Conservation (phyloP, 2,113 vertebrate genomes). For the Tichodroma muraria region DNA sequence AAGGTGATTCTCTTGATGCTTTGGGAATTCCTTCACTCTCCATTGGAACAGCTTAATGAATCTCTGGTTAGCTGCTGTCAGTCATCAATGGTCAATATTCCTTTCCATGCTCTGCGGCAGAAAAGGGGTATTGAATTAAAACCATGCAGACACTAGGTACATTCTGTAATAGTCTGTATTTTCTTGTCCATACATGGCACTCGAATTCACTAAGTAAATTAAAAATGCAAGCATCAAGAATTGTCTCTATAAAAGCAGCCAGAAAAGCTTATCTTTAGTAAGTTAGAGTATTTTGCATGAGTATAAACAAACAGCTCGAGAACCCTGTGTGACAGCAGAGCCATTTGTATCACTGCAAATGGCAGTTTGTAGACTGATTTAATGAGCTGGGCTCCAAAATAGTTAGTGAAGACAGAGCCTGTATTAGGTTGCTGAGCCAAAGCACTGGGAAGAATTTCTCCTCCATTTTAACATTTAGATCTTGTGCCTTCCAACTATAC, state of each 20-base stretch:
- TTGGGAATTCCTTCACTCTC: not conserved
- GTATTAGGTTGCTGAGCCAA: not conserved
- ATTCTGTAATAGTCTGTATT: not conserved
- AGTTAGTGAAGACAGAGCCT: not conserved
- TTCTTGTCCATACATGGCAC: not conserved
- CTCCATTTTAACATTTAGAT: not conserved
- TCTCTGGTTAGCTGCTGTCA: not conserved
- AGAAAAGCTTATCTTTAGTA: not conserved
- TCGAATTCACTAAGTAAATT: not conserved
- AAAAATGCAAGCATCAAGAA: not conserved
- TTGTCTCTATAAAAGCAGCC: not conserved
- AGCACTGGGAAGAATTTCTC: not conserved
- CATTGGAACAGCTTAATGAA: not conserved
- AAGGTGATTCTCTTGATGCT: not conserved
- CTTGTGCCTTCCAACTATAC: not conserved
- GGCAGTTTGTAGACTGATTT: not conserved
- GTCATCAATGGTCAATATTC: not conserved
- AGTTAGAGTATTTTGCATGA: not conserved
- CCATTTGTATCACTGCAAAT: not conserved
- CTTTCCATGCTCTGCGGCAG: not conserved
- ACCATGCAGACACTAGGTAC: not conserved
- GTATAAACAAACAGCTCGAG: not conserved
- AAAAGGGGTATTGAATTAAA: not conserved
- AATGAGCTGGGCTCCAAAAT: not conserved
- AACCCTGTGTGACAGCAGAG: not conserved